Conservation (phyloP, 2,113 vertebrate species). For the Hemiscyllium ocellatum region DNA sequence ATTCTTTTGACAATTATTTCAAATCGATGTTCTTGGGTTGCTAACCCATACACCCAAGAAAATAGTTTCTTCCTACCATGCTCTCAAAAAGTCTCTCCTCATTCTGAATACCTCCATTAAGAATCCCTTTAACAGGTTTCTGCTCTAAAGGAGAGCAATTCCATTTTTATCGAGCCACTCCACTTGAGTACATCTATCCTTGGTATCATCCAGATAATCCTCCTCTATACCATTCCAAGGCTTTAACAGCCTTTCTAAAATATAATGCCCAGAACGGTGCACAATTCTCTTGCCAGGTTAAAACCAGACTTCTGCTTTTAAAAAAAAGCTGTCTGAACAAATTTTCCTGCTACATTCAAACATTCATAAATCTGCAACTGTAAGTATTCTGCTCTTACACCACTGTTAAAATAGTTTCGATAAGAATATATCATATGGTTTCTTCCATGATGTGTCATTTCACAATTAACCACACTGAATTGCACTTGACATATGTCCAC, state of each 20-base stretch:
- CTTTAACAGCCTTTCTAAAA: background rate
- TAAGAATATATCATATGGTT: too few relatives aligned
- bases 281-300: background rate
- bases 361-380: too few relatives aligned
- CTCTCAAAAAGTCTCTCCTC: background rate
- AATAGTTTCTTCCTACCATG: background rate
- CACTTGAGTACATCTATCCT: background rate
- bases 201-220: background rate
- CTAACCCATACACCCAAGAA: background rate
- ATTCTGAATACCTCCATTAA: background rate
- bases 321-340: too few relatives aligned
- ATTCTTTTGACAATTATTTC: background rate
- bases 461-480: too few relatives aligned
- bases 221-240: too few relatives aligned
- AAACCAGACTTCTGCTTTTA: background rate
- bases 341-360: too few relatives aligned
- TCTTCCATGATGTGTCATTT: too few relatives aligned
- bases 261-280: background rate
- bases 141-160: too few relatives aligned
- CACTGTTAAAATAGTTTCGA: too few relatives aligned
- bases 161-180: background rate
- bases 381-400: too few relatives aligned
- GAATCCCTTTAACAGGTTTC: background rate
- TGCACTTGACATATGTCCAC: too few relatives aligned
- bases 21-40: background rate